Evolutionary conservation across 2,888 invertebrate genomes (phyloP).

Genomic region (Tillus elongatus): DNA sequence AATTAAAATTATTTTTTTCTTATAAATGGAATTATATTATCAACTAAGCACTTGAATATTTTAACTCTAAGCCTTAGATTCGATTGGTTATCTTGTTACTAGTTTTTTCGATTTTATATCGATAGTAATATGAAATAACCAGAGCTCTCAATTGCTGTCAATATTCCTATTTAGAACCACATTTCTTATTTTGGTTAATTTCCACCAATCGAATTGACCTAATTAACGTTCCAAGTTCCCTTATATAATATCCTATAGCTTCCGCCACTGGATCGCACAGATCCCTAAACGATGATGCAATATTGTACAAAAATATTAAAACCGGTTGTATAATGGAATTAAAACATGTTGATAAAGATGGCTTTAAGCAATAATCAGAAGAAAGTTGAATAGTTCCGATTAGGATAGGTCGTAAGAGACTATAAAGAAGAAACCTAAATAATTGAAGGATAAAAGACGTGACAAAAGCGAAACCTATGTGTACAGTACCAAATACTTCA

Average conservation of each 20-base stretch:
- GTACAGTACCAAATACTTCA: slow-evolving; percentile 54
- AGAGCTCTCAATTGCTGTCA: neutral
- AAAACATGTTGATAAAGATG: slow-evolving; percentile 52
- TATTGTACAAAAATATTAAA: slow-evolving; percentile 54
- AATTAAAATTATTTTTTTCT: too few species aligned
- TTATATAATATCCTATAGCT: slow-evolving; percentile 45
- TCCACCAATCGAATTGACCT: slow-evolving; percentile 45
- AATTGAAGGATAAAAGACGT: slow-evolving; percentile 54
- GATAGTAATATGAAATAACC: too few species aligned
- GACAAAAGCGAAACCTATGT: slow-evolving; percentile 52
- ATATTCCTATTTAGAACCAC: neutral
- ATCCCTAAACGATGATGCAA: slow-evolving; percentile 52
- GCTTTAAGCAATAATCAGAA: slow-evolving; percentile 61
- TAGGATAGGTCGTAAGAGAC: slow-evolving; percentile 49
- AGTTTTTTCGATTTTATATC: too few species aligned
- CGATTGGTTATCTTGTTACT: too few species aligned
- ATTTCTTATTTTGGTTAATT: slow-evolving; percentile 27
- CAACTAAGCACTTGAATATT: too few species aligned
- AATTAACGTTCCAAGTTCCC: slow-evolving; percentile 41
- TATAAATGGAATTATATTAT: too few species aligned
- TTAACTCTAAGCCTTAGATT: too few species aligned
- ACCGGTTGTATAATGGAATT: slow-evolving; percentile 60
- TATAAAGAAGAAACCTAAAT: slow-evolving; percentile 49
- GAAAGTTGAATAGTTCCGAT: slow-evolving; percentile 53
- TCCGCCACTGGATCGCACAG: slow-evolving; percentile 54